These are phyloP conservation scores for Platichthys flesus DNA, from an alignment of 2,113 vertebrate species.

Conservation along the genomic window DNA sequence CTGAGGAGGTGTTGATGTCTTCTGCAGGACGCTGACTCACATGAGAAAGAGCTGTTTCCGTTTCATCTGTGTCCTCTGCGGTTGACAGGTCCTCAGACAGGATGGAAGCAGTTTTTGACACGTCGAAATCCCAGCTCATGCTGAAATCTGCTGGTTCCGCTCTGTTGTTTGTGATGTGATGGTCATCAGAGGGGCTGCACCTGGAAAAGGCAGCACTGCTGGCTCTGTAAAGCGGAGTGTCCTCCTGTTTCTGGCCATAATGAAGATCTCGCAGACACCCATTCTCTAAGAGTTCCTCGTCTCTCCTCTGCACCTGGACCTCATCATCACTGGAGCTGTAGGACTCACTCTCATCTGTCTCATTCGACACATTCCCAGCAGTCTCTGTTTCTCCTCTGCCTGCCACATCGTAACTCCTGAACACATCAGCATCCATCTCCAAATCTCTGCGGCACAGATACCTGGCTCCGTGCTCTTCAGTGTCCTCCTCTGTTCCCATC, in stretches of 20 bases:
- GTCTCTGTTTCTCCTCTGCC: not conserved
- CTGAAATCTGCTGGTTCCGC: slow-evolving; percentile 8
- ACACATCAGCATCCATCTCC: slow-evolving; percentile 16
- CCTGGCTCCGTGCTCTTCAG: slow-evolving; percentile 23
- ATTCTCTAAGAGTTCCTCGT: slow-evolving; percentile 1
- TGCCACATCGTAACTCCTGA: not conserved
- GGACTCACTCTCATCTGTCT: slow-evolving; percentile 52
- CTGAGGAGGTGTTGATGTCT: slow-evolving; percentile 15
- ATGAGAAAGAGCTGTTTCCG: slow-evolving; percentile 16
- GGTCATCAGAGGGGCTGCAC: slow-evolving; percentile 1
- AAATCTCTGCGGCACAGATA: slow-evolving; percentile 45
- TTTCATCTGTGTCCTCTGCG: slow-evolving; percentile 30
- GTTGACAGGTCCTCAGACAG: slow-evolving; percentile 44
- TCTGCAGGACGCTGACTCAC: slow-evolving; percentile 23
- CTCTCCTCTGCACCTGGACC: slow-evolving; percentile 14
- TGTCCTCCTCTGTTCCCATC: not conserved
- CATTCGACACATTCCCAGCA: slow-evolving; percentile 7
- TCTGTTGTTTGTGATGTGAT: not conserved
- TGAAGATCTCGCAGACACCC: not conserved
- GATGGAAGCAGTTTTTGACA: slow-evolving; percentile 12
- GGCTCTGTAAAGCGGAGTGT: not conserved
- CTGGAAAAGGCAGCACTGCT: not conserved
- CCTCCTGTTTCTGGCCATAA: not conserved
- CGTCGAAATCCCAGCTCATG: slow-evolving; percentile 34
- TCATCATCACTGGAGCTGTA: slow-evolving; percentile 60